A percentile compares a stretch with the other conserved stretches of the same genome.
phyloP scores from a whole-genome alignment of 2,113 vertebrate species.

The Theristicus caerulescens region DNA sequence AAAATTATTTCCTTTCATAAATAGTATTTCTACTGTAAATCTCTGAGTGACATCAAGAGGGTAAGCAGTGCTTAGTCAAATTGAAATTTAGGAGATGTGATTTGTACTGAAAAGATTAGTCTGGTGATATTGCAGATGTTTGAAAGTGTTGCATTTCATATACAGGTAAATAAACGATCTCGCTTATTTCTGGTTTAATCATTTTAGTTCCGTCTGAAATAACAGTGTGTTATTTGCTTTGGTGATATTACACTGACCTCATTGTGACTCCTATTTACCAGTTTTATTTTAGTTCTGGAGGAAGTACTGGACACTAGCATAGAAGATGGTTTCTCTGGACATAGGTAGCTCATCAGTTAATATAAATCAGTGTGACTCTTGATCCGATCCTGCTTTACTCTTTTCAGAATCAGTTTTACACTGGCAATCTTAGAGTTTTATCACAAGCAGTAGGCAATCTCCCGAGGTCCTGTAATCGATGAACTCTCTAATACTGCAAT shows the following conservation, averaged over 20 bases:
- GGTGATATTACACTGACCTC: neutral
- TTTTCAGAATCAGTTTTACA: neutral
- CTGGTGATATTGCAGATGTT: neutral
- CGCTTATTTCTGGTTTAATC: neutral
- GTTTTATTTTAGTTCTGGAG: neutral
- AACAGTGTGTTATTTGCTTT: neutral
- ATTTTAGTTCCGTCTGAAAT: neutral
- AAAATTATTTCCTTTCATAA: neutral
- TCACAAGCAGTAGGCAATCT: neutral
- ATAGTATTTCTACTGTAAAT: neutral
- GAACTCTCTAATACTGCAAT: neutral
- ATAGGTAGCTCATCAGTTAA: neutral
- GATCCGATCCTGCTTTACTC: neutral
- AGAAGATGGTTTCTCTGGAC: neutral
- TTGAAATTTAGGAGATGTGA: neutral
- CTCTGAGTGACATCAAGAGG: neutral
- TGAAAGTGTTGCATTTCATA: neutral
- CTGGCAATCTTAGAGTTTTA: neutral
- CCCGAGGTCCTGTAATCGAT: fast-evolving
- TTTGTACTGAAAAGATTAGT: neutral
- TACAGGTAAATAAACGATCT: neutral
- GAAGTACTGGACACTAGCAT: neutral
- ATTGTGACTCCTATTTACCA: neutral
- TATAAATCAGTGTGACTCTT: neutral
- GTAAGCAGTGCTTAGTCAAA: neutral